Conservation (phyloP, 2,888 invertebrate species). For the Rotaria macrura region DNA sequence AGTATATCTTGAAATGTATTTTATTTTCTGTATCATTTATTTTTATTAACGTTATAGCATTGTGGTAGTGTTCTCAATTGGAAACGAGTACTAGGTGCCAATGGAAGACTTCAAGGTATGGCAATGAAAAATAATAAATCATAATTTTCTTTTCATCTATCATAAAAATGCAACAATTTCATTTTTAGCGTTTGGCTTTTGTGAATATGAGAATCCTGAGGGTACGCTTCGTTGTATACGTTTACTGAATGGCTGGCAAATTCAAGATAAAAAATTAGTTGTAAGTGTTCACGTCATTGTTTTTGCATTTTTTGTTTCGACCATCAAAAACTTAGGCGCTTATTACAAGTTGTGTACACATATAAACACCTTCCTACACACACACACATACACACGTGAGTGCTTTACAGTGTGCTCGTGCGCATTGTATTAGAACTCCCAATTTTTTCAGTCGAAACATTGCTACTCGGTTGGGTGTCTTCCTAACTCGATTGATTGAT, state of each 20-base stretch:
- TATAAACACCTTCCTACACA: neutral
- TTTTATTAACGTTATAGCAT: slow-evolving; percentile 51
- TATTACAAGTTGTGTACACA: neutral
- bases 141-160: neutral
- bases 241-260: slow-evolving; percentile 76
- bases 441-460: neutral
- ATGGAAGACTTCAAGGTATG: slow-evolving; percentile 55
- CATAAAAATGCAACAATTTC: no score
- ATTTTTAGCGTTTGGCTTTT: slow-evolving; percentile 79
- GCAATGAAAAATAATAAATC: neutral
- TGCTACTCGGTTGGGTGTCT: neutral
- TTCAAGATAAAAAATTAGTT: slow-evolving; percentile 82
- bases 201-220: slow-evolving; percentile 88
- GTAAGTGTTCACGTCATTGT: slow-evolving; percentile 54
- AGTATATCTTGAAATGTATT: slow-evolving; percentile 39
- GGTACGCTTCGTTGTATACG: slow-evolving; percentile 80
- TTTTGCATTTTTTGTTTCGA: slow-evolving; percentile 10
- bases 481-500: neutral
- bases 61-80: slow-evolving; percentile 89
- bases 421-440: neutral
- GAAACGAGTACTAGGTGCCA: slow-evolving; percentile 78
- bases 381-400: neutral
- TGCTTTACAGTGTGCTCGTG: neutral
- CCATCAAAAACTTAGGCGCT: neutral
- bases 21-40: neutral